These are phyloP conservation scores for Eulemur coronatus DNA, from an alignment of 2,797 vertebrate genomes.

Conservation along the genomic window DNA sequence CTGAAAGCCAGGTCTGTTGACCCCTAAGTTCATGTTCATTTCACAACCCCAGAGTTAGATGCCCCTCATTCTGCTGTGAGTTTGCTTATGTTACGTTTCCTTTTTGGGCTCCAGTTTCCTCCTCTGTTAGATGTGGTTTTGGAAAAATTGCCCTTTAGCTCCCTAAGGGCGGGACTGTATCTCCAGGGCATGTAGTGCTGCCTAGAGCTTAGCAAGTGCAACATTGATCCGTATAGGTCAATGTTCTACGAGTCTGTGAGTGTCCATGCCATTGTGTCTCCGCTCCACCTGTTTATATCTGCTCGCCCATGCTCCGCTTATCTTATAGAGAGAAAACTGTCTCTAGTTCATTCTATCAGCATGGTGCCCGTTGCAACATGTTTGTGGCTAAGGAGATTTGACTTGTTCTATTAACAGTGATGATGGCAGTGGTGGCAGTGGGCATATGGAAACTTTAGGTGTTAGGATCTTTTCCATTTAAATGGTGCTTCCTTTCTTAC, in stretches of 20 bases:
- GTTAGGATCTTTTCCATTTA: neutral
- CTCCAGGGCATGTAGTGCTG: too few species aligned
- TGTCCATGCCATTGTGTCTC: neutral
- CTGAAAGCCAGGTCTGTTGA: neutral
- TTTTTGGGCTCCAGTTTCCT: neutral
- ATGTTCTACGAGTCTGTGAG: neutral
- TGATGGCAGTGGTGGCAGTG: neutral
- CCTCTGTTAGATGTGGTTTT: neutral
- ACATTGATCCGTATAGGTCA: too few species aligned
- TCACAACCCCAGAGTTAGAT: neutral
- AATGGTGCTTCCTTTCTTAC: neutral
- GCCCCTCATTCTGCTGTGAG: neutral
- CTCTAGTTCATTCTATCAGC: neutral
- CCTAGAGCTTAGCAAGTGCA: neutral
- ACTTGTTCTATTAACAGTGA: neutral
- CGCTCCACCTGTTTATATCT: neutral
- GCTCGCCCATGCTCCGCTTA: too few species aligned
- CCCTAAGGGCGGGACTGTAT: neutral
- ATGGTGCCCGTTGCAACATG: neutral
- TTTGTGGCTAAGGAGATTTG: neutral
- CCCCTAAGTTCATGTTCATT: neutral
- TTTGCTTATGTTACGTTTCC: neutral
- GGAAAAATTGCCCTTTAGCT: neutral
- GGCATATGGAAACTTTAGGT: neutral
- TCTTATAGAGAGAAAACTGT: neutral